Evolutionary conservation across 2,888 invertebrate species (phyloP), one percentile per base, ranked within the genome.

Genomic region (Yponomeuta plumbellus): DNA sequence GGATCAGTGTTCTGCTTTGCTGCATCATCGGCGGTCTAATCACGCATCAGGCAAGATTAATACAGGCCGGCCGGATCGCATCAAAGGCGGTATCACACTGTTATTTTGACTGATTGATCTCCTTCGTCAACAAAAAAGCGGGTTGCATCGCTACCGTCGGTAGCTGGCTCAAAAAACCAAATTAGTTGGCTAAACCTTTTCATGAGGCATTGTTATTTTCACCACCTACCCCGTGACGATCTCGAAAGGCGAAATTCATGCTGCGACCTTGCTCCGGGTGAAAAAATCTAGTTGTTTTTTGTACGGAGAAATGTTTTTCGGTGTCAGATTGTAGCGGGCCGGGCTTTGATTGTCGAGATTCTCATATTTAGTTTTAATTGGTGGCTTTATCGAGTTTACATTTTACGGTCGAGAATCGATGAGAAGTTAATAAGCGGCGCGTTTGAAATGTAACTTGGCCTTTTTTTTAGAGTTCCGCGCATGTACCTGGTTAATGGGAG

Each of bases 101-200:
- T 90, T 91, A 90, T 90, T 90, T 90, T 91, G 91, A 91, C 91
- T 90, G 91, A 91, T 91, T 89, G 91, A 91, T 91, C 91, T 88
- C 83, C 77, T 75, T 71, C 83, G 83, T 81, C 83, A 88, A 65
- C 66, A 89, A 90, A 87, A 74, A 91, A 90, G 85, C 44, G 17
- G 84, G 83, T 83, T 84, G 85, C 87, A 84, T 80, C 85, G 89
- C 89, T 89, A 90, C 90, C 84, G 88, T 89, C 90, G 88, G 91
- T 90, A 90, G 91, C 90, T 74, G 84, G 86, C 88, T 59, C 44
- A 52, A 90, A 90, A 91, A 91, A 91, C 90, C 88, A 88, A 90
- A 91, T 90, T 91, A 89, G 89, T 85, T 89, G 88, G 86, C 89
- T 88, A 90, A 91, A 90, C 88, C 90, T 88, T 89, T 89, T 89